Percentiles rank a stretch among this genome's conserved stretches.
phyloP scores from a whole-genome alignment of 2,797 vertebrate species.

The Dipus sagitta region DNA sequence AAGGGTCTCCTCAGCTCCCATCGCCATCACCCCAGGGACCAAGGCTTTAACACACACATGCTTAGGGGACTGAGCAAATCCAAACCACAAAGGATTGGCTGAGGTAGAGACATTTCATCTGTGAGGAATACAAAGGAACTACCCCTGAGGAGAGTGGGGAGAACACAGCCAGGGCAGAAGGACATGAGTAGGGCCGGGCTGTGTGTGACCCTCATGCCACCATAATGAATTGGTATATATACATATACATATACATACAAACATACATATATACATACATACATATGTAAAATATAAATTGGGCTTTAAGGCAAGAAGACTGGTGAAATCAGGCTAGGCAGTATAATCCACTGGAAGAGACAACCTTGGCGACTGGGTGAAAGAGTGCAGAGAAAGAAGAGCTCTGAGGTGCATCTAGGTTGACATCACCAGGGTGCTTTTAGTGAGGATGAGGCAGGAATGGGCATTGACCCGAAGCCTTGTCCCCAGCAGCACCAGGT shows the following conservation, averaged over 20 bases:
- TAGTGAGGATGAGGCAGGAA: neutral
- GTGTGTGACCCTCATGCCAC: too few species aligned
- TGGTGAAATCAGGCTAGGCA: neutral
- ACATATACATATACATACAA: too few species aligned
- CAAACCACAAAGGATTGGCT: neutral
- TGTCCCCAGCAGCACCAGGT: neutral
- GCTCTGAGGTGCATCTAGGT: neutral
- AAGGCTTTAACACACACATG: neutral
- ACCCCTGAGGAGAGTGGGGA: neutral
- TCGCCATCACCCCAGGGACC: neutral
- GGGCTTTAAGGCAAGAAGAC: neutral
- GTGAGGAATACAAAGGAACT: neutral
- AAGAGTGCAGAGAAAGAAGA: neutral
- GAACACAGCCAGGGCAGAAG: neutral
- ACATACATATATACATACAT: neutral
- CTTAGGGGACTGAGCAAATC: neutral
- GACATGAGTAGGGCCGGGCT: neutral
- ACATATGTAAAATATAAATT: neutral
- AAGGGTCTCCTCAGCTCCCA: neutral
- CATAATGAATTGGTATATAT: neutral
- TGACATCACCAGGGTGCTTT: neutral
- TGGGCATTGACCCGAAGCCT: neutral
- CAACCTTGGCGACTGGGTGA: rapidly evolving
- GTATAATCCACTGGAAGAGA: neutral
- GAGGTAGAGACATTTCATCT: neutral